Base-by-base conservation (phyloP, 1,140 invertebrate genomes). In the Thaumatotibia leucotreta region DNA sequence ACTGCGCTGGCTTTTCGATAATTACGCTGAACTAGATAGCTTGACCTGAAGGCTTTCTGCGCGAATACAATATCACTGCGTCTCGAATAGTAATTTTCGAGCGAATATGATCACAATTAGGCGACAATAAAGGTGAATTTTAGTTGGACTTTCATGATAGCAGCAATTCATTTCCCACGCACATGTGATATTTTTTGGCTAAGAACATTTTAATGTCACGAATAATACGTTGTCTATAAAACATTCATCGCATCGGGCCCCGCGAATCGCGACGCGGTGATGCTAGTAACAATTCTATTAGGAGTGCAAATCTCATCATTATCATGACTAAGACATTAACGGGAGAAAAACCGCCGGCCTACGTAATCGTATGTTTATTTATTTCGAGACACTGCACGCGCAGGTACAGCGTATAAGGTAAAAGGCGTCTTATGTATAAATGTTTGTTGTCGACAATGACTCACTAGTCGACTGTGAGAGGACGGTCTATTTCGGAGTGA, bases 401-500 rank as follows among this genome's bases (percentile, higher is more conserved):
- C 83, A 83, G 75, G 73, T 77, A 75, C 72, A 74, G 69, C 76
- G 66, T 79, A 82, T 80, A 84, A 72, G 79, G 78, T 76, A 77
- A 82, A 80, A 72, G 68, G 52, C 22, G 50, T 58, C 24, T 64
- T 78, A 72, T 70, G 68, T 75, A 74, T 74, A 67, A 62, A 68
- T 76, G 64, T 78, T 78, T 75, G 74, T 76, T 68, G 70, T 74
- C 75, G 61, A 80, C 76, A 75, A 76, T 88, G 87, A 89, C 73
- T 89, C 87, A 88, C 72, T 76, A 66, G 83, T 75, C 27, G 23
- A 58, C 84, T 80, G 83, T 84, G 76, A 11, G 79, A 87, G 82
- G 83, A 84, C 84, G 82, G 73, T 81, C 84, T 86, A 88, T 87
- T 87, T 89, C 80, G 81, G 85, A 82, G 69, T 76, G 83, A 86